These are phyloP conservation scores for Horisme vitalbata DNA, from an alignment of 2,888 invertebrate genomes.

Conservation along the genomic window DNA sequence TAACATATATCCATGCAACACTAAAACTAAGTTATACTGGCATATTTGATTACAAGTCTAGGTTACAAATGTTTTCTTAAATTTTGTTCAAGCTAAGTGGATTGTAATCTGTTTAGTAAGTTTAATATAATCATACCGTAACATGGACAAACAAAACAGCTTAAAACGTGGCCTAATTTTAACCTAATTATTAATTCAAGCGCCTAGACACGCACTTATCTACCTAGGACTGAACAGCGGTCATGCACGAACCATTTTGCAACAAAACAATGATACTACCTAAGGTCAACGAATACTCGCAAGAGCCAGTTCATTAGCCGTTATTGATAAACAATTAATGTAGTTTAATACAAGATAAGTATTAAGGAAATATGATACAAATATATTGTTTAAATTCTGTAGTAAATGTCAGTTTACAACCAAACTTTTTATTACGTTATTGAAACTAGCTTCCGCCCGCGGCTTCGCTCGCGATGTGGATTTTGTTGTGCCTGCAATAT, in stretches of 20 bases:
- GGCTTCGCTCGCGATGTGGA: too few relatives aligned
- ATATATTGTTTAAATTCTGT: not conserved
- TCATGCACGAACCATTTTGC: constrained; percentile 42
- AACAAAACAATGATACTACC: constrained; percentile 24
- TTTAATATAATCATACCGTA: too few relatives aligned
- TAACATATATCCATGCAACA: too few relatives aligned
- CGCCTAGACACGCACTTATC: constrained; percentile 14
- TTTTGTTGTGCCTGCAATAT: too few relatives aligned
- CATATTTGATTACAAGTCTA: too few relatives aligned
- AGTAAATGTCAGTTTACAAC: too few relatives aligned
- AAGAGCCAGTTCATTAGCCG: constrained; percentile 28
- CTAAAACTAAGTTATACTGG: too few relatives aligned
- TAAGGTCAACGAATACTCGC: constrained; percentile 33
- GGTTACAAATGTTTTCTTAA: too few relatives aligned
- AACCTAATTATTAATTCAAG: constrained; percentile 9
- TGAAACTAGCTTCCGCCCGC: too few relatives aligned
- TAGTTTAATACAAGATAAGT: constrained; percentile 23
- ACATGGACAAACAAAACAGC: constrained; percentile 1
- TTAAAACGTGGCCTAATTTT: constrained; percentile 1
- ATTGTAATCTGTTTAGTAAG: too few relatives aligned
- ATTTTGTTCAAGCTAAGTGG: too few relatives aligned
- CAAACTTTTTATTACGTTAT: too few relatives aligned
- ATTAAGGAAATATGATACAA: constrained; percentile 7
- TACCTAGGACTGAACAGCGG: constrained; percentile 8
- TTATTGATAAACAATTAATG: constrained; percentile 24